These are phyloP conservation scores for Spodoptera exigua DNA, from an alignment of 2,888 invertebrate species.

Conservation along the genomic window DNA sequence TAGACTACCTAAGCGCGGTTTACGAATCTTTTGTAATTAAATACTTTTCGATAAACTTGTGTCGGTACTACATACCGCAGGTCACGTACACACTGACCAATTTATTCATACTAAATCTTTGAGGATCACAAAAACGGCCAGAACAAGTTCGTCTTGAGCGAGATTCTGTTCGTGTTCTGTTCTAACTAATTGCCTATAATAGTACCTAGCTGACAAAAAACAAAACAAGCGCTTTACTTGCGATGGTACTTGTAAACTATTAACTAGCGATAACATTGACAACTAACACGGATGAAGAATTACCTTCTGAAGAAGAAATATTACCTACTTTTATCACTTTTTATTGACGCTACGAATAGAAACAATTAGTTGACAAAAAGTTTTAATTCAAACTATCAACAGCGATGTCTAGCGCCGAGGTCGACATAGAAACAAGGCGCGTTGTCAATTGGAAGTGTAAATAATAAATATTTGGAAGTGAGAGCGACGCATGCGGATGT, in stretches of 20 bases:
- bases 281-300: slow-evolving; percentile 60
- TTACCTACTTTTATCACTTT: slow-evolving; percentile 46
- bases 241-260: slow-evolving; percentile 42
- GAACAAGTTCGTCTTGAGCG: slow-evolving; percentile 31
- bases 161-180: slow-evolving; percentile 29
- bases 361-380: slow-evolving; percentile 41
- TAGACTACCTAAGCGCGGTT: slow-evolving; percentile 41
- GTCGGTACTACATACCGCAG: slow-evolving; percentile 44
- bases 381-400: slow-evolving; percentile 47
- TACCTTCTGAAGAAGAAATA: slow-evolving; percentile 55
- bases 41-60: slow-evolving; percentile 57
- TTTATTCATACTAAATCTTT: slow-evolving; percentile 22
- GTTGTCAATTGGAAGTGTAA: slow-evolving; percentile 69
- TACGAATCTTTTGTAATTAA: slow-evolving; percentile 55
- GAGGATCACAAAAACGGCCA: slow-evolving; percentile 24
- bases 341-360: slow-evolving; percentile 41
- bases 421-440: slow-evolving; percentile 56
- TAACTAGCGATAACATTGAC: slow-evolving; percentile 60
- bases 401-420: slow-evolving; percentile 29
- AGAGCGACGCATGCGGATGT: slow-evolving; percentile 70
- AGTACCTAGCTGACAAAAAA: slow-evolving; percentile 34
- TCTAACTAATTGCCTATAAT: slow-evolving; percentile 32
- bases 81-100: slow-evolving; percentile 55
- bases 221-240: slow-evolving; percentile 30
- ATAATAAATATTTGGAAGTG: slow-evolving; percentile 78